phyloP scores from a whole-genome alignment of 2,113 vertebrate genomes.

The Pangasianodon hypophthalmus region DNA sequence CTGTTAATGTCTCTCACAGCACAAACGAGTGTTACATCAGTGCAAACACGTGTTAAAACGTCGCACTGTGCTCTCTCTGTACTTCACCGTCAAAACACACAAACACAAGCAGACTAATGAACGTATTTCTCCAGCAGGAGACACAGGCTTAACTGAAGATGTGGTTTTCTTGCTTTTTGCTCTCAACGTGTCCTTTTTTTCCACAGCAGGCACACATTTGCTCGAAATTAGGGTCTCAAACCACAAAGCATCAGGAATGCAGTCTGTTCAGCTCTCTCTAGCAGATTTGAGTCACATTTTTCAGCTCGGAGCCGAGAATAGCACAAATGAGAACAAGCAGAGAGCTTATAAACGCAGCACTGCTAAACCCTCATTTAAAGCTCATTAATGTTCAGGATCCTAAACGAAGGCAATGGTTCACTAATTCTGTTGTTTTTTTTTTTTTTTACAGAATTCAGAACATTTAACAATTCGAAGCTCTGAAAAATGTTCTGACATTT shows the following conservation, averaged over 20 bases:
- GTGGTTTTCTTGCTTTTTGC: neutral
- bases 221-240: slow-evolving; percentile 43
- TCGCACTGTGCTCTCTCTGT: neutral
- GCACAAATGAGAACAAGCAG: neutral
- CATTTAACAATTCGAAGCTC: neutral
- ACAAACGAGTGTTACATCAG: neutral
- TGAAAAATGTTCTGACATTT: neutral
- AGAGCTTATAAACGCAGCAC: neutral
- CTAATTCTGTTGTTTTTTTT: neutral
- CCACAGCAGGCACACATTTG: slow-evolving; percentile 29
- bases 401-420: neutral
- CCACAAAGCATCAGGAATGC: slow-evolving; percentile 40
- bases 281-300: neutral
- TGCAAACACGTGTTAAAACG: neutral
- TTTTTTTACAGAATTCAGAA: neutral
- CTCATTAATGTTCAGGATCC: neutral
- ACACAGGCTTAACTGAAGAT: neutral
- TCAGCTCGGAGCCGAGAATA: neutral
- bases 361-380: slow-evolving; percentile 1
- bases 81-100: neutral
- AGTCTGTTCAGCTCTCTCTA: slow-evolving; percentile 5
- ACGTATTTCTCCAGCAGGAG: neutral
- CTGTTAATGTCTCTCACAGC: neutral
- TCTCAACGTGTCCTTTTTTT: neutral
- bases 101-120: neutral